A percentile compares a stretch with the other conserved stretches of the same genome.
Conservation (phyloP, 1,140 invertebrate genomes). For the Mamestra configurata region DNA sequence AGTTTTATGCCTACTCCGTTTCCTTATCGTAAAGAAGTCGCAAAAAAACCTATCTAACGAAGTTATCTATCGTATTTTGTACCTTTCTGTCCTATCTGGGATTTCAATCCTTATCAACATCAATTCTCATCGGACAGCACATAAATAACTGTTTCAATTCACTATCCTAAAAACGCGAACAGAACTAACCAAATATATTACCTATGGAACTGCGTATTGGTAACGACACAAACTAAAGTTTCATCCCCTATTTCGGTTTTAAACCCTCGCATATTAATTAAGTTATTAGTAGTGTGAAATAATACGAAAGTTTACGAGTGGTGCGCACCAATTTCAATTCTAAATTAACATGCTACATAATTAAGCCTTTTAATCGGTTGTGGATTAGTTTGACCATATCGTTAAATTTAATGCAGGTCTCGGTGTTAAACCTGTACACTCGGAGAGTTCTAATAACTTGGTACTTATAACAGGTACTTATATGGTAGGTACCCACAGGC, state of each 20-base stretch:
- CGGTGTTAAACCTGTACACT: neutral
- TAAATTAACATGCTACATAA: constrained; percentile 50
- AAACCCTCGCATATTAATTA: constrained; percentile 33
- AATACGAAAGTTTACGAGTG: constrained; percentile 39
- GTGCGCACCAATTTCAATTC: constrained; percentile 26
- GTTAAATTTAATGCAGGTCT: constrained; percentile 33
- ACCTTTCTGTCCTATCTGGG: constrained; percentile 38
- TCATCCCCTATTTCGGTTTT: constrained; percentile 26
- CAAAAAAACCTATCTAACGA: constrained; percentile 42
- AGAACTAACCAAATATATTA: constrained; percentile 13
- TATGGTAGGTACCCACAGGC: neutral
- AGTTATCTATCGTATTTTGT: constrained; percentile 45
- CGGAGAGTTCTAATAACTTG: constrained; percentile 29
- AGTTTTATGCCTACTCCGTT: constrained; percentile 37
- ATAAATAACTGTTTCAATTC: constrained; percentile 37
- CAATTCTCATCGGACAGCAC: constrained; percentile 37
- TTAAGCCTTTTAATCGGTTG: constrained; percentile 54
- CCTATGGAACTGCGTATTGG: neutral
- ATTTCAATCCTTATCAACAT: constrained; percentile 42
- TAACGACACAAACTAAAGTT: constrained; percentile 35
- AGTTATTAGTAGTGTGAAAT: constrained; percentile 40
- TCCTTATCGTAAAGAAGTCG: constrained; percentile 45
- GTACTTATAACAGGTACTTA: too few relatives aligned
- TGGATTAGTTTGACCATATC: constrained; percentile 14
- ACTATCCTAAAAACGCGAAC: constrained; percentile 8